phyloP scores from a whole-genome alignment of 1,140 invertebrate species.

The Dendrolimus kikuchii region DNA sequence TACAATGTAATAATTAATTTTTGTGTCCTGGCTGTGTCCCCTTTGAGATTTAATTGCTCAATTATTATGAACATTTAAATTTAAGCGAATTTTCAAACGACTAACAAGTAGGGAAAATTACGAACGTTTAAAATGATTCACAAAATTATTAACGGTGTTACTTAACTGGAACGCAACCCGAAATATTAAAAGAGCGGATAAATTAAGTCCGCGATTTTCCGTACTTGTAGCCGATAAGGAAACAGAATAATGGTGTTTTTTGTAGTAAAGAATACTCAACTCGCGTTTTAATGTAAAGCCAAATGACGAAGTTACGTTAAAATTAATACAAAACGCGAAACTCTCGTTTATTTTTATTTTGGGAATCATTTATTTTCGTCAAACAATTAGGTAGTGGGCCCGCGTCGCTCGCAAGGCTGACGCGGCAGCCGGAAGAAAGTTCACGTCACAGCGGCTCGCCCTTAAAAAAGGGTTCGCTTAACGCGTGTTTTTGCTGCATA shows the following conservation, averaged over 20 bases:
- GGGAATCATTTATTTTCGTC: conserved; percentile 66
- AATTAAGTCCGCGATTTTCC: conserved; percentile 17
- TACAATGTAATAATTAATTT: conserved; percentile 51
- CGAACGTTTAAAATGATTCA: no score
- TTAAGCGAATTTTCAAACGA: background rate
- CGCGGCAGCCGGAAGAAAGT: conserved; percentile 43
- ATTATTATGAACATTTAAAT: conserved; percentile 21
- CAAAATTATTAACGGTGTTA: background rate
- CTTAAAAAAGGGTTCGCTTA: conserved; percentile 47
- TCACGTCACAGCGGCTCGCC: conserved; percentile 40
- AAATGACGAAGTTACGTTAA: conserved; percentile 39
- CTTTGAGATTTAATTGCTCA: conserved; percentile 37
- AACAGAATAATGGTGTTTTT: conserved; percentile 28
- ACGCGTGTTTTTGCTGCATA: conserved; percentile 56
- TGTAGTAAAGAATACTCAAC: conserved; percentile 27
- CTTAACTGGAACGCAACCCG: background rate
- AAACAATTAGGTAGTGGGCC: conserved; percentile 53
- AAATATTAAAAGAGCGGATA: conserved; percentile 7
- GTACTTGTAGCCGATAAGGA: conserved; percentile 17
- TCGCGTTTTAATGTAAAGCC: conserved; percentile 30
- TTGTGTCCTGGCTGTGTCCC: conserved; percentile 36
- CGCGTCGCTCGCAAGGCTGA: conserved; percentile 33
- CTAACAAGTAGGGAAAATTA: no score
- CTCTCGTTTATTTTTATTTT: conserved; percentile 63
- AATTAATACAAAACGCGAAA: conserved; percentile 57